Base-by-base conservation (phyloP, 2,797 vertebrate genomes). In the Ambastaia sidthimunki region DNA sequence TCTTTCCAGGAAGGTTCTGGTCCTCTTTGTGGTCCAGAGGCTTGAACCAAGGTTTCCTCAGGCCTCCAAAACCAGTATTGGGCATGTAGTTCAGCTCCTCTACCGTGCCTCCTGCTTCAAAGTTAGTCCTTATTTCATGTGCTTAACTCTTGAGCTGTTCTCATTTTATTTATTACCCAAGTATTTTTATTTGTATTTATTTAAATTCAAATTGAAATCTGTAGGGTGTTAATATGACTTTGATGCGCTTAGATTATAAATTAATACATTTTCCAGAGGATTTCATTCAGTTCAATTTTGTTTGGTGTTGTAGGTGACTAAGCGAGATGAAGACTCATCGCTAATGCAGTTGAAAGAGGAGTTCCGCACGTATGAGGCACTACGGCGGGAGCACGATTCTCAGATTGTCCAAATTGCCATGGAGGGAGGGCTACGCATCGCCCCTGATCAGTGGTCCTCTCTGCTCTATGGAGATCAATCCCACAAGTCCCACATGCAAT, bases 401-500 rank as follows among this genome's bases (percentile, higher is more conserved):
- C 98, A 99, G 91, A 99, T 99, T 54, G 98, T 99, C 77, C 98
- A 99, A 71, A 99, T 99, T 57, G 98, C 98, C 4, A 99, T 99
- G 98, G 98, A 99, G 78, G 98, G 98, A 2, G 98, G 98, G 12
- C 91, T 99, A 81, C 96, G 98, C 65, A 99, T 99, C 12, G 98
- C 98, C 23, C 98, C 98, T 0, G 98, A 99, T 91, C 98, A 99
- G 84, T 99, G 98, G 98, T 99, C 98, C 81, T 99, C 98, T 0
- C 90, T 99, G 68, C 90, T 99, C 0, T 99, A 99, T 0, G 98
- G 98, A 83, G 98, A 99, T 92, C 97, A 98, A 83, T 97, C 98
- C 73, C 98, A 99, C 89, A 99, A 99, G 90, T 99, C 98, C 74
- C 98, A 99, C 82, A 99, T 99, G 98, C 98, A 99, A 91, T 98